Base-by-base conservation (phyloP, 2,797 vertebrate species). In the Leucoraja ocellata region DNA sequence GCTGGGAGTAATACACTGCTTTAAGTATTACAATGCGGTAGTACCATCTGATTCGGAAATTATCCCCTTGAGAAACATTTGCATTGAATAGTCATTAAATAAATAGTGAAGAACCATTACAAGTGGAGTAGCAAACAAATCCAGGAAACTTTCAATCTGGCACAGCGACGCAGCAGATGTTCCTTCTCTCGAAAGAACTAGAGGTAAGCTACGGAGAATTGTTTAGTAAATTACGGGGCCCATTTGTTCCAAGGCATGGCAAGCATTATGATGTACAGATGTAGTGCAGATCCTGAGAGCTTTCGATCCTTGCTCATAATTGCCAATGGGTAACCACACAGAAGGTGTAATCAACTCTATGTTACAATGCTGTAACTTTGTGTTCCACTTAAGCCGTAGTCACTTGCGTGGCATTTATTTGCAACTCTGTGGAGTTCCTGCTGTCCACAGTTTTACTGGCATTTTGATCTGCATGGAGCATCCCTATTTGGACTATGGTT, bases 231-330 rank as follows among this genome's bases (percentile, higher is more conserved):
- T 88, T 88, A 84, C n/a, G 54, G 81, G 14, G 81, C 9, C 54
- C 23, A 84, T 84, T 32, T 32, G 81, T 84, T 28, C 81, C n/a
- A 16, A 36, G 84, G 61, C 84, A 86, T 88, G 84, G 32, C 84
- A 68, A 88, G 84, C n/a, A 68, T 88, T 88, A 68, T 18, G n/a
- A 65, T 88, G 84, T 68, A 68, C 84, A 88, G 84, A 88, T 88
- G 84, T 88, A 88, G 68, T 65, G 63, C 84, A 88, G 32, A 46
- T 61, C 16, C 14, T 36, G 54, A 84, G 32, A 18, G 63, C 14
- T 88, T 68, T 14, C 28, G 68, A 63, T 21, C 84, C 63, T 32
- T n/a, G 9, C 63, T 68, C 16, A 14, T 88, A 88, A 88, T 88
- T 88, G 84, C 61, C 84, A n/a, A 65, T 65, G 84, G 61, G 65